A percentile compares a stretch with the other conserved stretches of the same genome.
Evolutionary conservation across 37 sponge, comb jelly and placozoan genomes (phyloP).

Genomic region (Oopsacas minuta): DNA sequence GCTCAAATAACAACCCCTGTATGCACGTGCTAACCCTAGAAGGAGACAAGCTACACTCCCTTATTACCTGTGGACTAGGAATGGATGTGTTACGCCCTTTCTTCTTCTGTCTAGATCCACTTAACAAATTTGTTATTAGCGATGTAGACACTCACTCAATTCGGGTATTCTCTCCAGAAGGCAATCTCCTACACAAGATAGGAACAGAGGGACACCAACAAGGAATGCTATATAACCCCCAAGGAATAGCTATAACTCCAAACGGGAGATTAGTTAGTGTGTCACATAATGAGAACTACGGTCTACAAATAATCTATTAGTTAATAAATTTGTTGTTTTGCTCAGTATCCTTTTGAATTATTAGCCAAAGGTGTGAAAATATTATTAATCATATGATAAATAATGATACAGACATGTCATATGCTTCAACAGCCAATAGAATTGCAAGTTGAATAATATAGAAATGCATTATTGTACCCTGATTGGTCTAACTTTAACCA

Average conservation of each 20-base stretch:
- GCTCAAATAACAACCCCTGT: background rate
- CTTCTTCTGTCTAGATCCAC: background rate
- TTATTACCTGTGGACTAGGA: background rate
- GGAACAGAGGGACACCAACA: background rate
- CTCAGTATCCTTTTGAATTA: no score
- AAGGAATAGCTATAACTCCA: background rate
- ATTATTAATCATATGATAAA: no score
- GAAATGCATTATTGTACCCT: no score
- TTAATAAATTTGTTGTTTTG: background rate
- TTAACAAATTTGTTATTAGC: background rate
- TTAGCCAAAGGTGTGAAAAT: no score
- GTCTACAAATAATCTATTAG: background rate
- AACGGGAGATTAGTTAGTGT: background rate
- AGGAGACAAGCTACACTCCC: background rate
- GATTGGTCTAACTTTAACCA: no score
- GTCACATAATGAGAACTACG: background rate
- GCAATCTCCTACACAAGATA: background rate
- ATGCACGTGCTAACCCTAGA: background rate
- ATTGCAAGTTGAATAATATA: no score
- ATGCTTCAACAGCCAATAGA: no score
- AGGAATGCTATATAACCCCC: background rate
- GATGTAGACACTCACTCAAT: background rate
- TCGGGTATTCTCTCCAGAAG: background rate
- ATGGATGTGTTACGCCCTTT: background rate
- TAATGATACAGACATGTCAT: no score